Percentiles rank a stretch among this genome's conserved stretches.
Conservation (phyloP, 2,113 vertebrate species). For the Hydropotes inermis region DNA sequence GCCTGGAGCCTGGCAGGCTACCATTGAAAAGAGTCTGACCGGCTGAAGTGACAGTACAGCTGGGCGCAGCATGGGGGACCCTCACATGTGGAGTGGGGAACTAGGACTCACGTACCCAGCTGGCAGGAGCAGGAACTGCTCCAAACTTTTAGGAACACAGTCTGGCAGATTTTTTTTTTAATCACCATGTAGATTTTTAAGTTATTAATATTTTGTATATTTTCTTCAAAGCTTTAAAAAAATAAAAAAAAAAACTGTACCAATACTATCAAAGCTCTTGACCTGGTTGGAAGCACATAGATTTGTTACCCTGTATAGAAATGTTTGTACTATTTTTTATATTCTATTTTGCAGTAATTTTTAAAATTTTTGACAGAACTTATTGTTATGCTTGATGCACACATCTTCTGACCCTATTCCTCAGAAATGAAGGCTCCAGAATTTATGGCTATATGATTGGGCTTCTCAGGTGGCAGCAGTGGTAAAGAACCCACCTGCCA, state of each 20-base stretch:
- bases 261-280: neutral
- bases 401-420: neutral
- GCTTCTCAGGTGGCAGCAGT: neutral
- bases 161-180: neutral
- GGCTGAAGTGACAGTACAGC: neutral
- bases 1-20: neutral
- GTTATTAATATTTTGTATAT: neutral
- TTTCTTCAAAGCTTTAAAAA: neutral
- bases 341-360: neutral
- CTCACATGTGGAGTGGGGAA: neutral
- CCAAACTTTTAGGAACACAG: neutral
- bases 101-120: neutral
- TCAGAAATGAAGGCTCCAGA: neutral
- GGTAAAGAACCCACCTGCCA: neutral
- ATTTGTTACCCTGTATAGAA: neutral
- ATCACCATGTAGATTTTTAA: neutral
- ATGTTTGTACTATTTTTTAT: neutral
- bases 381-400: neutral
- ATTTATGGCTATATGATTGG: neutral
- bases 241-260: neutral
- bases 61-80: neutral
- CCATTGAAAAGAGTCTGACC: neutral
- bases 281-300: neutral
- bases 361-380: neutral
- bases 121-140: neutral